These are phyloP conservation scores for Sarcoramphus papa DNA, from an alignment of 2,797 vertebrate species.

Conservation along the genomic window DNA sequence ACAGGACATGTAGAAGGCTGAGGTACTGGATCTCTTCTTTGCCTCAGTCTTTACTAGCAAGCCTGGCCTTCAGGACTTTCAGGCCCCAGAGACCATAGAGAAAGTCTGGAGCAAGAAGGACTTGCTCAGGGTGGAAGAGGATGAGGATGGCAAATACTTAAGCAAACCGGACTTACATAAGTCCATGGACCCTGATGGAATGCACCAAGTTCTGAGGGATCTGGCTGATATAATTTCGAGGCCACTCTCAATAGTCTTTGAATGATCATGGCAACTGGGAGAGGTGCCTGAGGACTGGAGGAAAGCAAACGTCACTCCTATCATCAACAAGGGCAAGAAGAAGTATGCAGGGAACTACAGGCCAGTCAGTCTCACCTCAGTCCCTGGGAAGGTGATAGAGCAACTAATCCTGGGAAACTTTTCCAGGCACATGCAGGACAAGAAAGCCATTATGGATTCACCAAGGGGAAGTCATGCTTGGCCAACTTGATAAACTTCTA, in stretches of 20 bases:
- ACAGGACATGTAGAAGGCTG: not conserved
- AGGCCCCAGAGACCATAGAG: not conserved
- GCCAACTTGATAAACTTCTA: not conserved
- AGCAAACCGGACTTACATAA: not conserved
- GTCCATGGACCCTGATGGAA: not conserved
- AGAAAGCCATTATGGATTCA: not conserved
- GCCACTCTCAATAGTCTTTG: not conserved
- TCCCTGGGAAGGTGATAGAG: not conserved
- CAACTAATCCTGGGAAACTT: not conserved
- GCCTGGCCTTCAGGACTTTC: not conserved
- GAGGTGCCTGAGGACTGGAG: not conserved
- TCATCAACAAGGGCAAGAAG: not conserved
- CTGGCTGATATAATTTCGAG: not conserved
- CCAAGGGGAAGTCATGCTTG: not conserved
- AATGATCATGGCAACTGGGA: not conserved
- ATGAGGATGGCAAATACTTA: not conserved
- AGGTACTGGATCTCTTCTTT: not conserved
- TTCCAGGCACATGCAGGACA: not conserved
- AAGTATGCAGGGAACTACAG: not conserved
- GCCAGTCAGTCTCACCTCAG: not conserved
- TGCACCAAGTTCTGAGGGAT: not conserved
- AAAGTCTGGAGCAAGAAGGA: not conserved
- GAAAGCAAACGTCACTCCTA: not conserved
- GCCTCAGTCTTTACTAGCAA: not conserved
- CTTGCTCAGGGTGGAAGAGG: not conserved